Base-by-base conservation (phyloP, 2,113 vertebrate species). In the Cyprinus carpio region DNA sequence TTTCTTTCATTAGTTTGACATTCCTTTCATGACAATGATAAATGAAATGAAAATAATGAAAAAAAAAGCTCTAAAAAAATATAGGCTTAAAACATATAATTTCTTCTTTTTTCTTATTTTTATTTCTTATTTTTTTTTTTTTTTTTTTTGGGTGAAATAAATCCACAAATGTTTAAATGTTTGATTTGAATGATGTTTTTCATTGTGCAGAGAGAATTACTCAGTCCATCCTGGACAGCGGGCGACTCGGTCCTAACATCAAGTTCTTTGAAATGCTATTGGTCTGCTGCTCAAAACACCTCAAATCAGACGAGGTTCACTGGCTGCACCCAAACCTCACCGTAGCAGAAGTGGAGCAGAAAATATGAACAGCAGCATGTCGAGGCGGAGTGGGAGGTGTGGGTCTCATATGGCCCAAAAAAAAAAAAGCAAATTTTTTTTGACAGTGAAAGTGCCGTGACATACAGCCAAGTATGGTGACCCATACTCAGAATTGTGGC, bases 301-400 rank as follows among this genome's bases (percentile, higher is more conserved):
- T 99, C 86, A 98, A 99, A 82, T 99, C 98, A 0, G 95, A 97
- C 0, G 96, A 95, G 92, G 93, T 95, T 65, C 96, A 99, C 60
- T 99, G 97, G 97, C 92, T 99, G 8, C 98, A 99, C 81, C 96
- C 96, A 0, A 93, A 94, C 74, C 91, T 98, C 87, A 96, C 95
- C 0, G 93, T 99, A 83, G 91, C 93, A 0, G 96, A 98, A 4
- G 95, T 98, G 65, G 97, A 95, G 86, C 95, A 94, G 74, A 96
- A n/a, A 96, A 79, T 99, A 99, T 0, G 96, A 97, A 49, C 95
- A 95, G 78, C 96, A 97, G 12, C 98, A 99, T 65, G 86, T 96
- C 72, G 96, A 99, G 78, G 98, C 97, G 0, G 98, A 99, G 87
- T 99, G 98, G n/a, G 98, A 98, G 98, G 98, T 98, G 90, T 31